These are phyloP conservation scores for Basileuterus tristriatus DNA, from an alignment of 2,797 vertebrate species.

Conservation along the genomic window DNA sequence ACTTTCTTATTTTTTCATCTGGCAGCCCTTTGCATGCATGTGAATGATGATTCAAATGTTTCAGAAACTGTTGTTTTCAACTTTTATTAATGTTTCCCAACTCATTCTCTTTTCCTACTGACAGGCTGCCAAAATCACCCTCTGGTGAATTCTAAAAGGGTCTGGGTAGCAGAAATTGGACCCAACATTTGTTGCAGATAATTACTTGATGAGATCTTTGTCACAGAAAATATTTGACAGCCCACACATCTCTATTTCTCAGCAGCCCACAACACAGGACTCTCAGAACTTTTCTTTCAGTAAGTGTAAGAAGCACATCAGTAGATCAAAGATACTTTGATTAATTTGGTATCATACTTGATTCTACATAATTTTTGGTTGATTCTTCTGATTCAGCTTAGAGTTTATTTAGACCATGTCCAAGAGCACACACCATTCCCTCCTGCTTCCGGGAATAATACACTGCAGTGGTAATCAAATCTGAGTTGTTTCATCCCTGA, in stretches of 20 bases:
- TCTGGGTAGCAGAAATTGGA: conserved; percentile 58
- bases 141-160: conserved; percentile 70
- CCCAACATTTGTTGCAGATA: conserved; percentile 63
- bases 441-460: neutral
- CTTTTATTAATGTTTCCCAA: conserved; percentile 73
- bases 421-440: neutral
- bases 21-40: conserved; percentile 9
- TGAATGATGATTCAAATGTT: conserved; percentile 60
- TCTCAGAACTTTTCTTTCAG: conserved; percentile 35
- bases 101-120: conserved; percentile 63
- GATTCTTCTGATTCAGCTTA: neutral
- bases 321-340: neutral
- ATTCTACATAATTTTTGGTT: conserved; percentile 6
- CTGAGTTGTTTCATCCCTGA: neutral
- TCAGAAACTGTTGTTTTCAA: conserved; percentile 68
- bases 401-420: neutral
- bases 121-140: conserved; percentile 72
- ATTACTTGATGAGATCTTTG: conserved; percentile 71
- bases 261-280: conserved; percentile 2
- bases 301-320: neutral
- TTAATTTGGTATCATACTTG: neutral
- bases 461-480: neutral
- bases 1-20: conserved; percentile 46
- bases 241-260: conserved; percentile 70
- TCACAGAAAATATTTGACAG: conserved; percentile 66